Evolutionary conservation across 2,888 invertebrate genomes (phyloP).

Genomic region (Eurytoma californica): DNA sequence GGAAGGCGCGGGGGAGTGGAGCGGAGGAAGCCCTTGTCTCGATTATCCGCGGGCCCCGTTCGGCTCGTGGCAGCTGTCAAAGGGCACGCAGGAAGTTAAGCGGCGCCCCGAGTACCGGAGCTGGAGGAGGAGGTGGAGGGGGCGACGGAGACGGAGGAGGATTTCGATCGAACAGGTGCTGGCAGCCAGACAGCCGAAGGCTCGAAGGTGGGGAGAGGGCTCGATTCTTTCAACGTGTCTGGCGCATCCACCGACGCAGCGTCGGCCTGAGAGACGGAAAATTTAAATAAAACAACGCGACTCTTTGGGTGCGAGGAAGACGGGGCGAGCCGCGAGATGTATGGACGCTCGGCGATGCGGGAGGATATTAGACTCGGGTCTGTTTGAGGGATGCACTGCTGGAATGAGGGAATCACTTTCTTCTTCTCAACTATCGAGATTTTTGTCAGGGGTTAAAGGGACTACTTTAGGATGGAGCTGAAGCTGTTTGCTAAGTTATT

Average conservation of each 20-base stretch:
- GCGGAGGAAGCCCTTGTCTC: slow-evolving; percentile 51
- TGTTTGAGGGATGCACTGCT: background rate
- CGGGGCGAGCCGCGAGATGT: background rate
- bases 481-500: no score
- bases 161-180: slow-evolving; percentile 39
- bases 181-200: slow-evolving; percentile 14
- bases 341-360: background rate
- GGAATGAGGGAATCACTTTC: no score
- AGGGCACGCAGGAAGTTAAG: slow-evolving; percentile 51
- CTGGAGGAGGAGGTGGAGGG: background rate
- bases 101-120: background rate
- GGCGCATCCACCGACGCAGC: slow-evolving; percentile 26
- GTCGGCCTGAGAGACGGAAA: slow-evolving; percentile 9
- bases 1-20: slow-evolving; percentile 33
- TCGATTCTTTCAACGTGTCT: slow-evolving; percentile 40
- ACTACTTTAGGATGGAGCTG: no score
- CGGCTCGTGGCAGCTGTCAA: slow-evolving; percentile 54
- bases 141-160: slow-evolving; percentile 6
- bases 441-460: no score
- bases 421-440: no score
- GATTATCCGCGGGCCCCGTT: slow-evolving; percentile 41
- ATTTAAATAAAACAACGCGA: slow-evolving; percentile 41
- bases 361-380: background rate
- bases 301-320: background rate
- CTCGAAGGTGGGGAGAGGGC: background rate